Base-by-base conservation (phyloP, 1,140 invertebrate genomes). In the Agrilus planipennis region DNA sequence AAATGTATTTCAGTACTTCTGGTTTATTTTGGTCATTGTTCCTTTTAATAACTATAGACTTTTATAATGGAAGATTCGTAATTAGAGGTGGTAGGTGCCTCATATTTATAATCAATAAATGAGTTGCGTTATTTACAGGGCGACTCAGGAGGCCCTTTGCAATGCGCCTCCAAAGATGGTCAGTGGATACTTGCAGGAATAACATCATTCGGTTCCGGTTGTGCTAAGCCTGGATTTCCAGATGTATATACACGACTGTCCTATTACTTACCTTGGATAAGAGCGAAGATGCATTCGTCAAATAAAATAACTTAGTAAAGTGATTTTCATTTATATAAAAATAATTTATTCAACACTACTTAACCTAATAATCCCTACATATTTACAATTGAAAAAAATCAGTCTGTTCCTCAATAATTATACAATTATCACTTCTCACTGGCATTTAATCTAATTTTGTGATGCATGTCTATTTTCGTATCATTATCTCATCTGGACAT, bases 161-260 rank as follows among this genome's bases (percentile, higher is more conserved):
- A 89, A 58, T 89, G 85, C 19, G 58, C 74, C 0, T 61, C 64
- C 0, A 69, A 70, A 23, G 79, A 89, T 40, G 86, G 86, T 0
- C 73, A 76, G 7, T 93, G 88, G 88, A 84, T 85, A 54, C 64
- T 92, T 11, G 80, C 79, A 1, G 89, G 89, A 0, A 79, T 92
- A 4, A 90, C 86, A 0, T 89, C 86, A 0, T 91, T 90, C 55
- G 89, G 89, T 0, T 89, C 86, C 0, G 86, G 88, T 17, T 92
- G 89, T 60, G 87, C 86, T 0, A 72, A 79, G 41, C 76, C 82
- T 23, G 86, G 86, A 7, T 84, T 78, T 44, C 83, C 86, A 0
- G 87, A 90, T 46, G 85, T 91, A 1, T 90, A 90, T 52, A 89
- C 88, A 1, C 75, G 78, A 50, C 73, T 89, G 18, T 80, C 81